Evolutionary conservation across 1,140 invertebrate genomes (phyloP).

Genomic region (Microplitis mediator): DNA sequence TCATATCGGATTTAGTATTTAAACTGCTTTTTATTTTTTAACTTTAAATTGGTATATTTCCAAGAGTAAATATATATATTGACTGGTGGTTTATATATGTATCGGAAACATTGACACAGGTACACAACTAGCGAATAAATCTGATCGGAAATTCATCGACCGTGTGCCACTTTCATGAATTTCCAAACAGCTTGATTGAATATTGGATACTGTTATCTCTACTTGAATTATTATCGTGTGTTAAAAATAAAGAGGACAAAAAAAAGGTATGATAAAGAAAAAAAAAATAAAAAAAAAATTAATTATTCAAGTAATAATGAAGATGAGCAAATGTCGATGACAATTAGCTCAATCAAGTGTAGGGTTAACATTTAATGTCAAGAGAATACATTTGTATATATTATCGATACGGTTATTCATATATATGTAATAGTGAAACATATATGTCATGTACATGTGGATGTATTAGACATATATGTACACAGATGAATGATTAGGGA

Average conservation of each 20-base stretch:
- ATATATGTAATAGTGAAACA: too few species aligned
- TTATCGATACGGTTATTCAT: too few species aligned
- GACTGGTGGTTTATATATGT: not conserved
- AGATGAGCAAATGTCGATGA: not conserved
- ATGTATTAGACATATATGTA: not conserved
- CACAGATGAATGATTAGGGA: constrained; percentile 1
- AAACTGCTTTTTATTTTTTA: not conserved
- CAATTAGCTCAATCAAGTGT: not conserved
- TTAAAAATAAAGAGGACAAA: not conserved
- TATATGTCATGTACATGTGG: not conserved
- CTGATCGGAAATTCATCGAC: constrained; percentile 4
- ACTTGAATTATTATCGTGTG: not conserved
- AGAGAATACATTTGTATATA: not conserved
- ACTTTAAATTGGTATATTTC: not conserved
- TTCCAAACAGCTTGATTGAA: not conserved
- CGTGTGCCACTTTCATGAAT: not conserved
- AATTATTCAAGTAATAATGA: not conserved
- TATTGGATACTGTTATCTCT: not conserved
- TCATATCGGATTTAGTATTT: not conserved
- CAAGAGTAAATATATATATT: constrained; percentile 1
- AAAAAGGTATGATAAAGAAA: not conserved
- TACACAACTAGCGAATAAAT: not conserved
- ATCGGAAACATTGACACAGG: not conserved
- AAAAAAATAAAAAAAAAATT: not conserved
- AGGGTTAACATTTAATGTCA: not conserved